Percentiles rank a stretch among this genome's conserved stretches.
These are phyloP conservation scores for Nipponia nippon DNA, from an alignment of 2,113 vertebrate species.

Conservation along the genomic window DNA sequence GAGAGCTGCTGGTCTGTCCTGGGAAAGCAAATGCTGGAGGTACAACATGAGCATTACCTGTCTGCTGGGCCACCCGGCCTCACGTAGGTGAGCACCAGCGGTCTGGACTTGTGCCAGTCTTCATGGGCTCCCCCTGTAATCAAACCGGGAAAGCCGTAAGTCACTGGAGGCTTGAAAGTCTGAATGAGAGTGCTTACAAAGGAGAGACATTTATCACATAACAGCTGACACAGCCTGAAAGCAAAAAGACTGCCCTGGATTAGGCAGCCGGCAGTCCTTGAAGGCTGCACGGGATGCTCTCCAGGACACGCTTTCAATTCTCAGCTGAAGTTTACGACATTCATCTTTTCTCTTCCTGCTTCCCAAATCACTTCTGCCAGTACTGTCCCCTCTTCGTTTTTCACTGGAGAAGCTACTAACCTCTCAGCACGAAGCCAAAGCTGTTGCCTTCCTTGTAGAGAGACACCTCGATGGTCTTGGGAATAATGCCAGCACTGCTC, in stretches of 20 bases:
- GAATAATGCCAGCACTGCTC: slow-evolving; percentile 82
- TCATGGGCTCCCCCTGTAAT: slow-evolving; percentile 92
- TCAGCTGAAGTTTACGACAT: background rate
- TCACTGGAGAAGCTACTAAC: slow-evolving; percentile 67
- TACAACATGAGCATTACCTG: slow-evolving; percentile 74
- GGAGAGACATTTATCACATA: background rate
- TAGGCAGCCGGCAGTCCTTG: background rate
- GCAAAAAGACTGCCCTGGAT: background rate
- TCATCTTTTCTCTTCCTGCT: background rate
- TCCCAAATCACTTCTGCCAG: background rate
- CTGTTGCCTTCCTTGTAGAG: slow-evolving; percentile 95
- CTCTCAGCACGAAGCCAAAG: slow-evolving; percentile 96
- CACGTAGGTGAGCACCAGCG: slow-evolving; percentile 88
- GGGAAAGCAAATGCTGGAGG: background rate
- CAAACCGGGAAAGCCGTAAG: background rate
- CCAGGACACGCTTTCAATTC: background rate
- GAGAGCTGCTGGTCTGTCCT: background rate
- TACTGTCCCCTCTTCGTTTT: background rate
- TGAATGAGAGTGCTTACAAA: background rate
- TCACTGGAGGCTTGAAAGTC: background rate
- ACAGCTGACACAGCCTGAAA: background rate
- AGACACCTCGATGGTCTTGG: slow-evolving; percentile 92
- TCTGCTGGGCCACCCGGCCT: slow-evolving; percentile 93
- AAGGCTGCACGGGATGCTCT: background rate
- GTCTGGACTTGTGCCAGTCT: slow-evolving; percentile 91